phyloP scores from a whole-genome alignment of 2,113 vertebrate genomes.

The Aepyceros melampus region DNA sequence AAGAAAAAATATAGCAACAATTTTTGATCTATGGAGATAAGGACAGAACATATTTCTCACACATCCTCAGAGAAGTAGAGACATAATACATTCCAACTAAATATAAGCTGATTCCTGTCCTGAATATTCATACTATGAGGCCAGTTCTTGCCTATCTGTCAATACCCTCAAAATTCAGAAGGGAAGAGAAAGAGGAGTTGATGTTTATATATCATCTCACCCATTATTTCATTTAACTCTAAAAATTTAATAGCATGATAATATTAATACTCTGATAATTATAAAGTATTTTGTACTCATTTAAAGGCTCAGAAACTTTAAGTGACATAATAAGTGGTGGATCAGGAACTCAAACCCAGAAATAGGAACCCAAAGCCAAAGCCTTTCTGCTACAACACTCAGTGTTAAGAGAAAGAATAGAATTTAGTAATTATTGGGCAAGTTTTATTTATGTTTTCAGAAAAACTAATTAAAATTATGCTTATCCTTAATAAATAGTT shows the following conservation, averaged over 20 bases:
- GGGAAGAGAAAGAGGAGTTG: not conserved
- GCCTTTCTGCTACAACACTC: not conserved
- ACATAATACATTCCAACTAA: not conserved
- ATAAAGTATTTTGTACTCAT: not conserved
- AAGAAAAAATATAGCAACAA: not conserved
- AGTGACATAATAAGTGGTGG: not conserved
- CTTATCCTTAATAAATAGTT: constrained; percentile 25
- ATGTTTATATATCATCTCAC: not conserved
- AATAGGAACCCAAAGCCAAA: not conserved
- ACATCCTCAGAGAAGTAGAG: not conserved
- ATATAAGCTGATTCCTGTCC: not conserved
- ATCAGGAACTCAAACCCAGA: not conserved
- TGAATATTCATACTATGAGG: not conserved
- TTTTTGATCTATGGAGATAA: not conserved
- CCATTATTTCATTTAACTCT: not conserved
- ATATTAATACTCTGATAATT: not conserved
- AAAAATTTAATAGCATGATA: not conserved
- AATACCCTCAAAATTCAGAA: not conserved
- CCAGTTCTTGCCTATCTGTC: not conserved
- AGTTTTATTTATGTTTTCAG: not conserved
- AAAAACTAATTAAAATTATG: constrained; percentile 32
- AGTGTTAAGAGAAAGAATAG: not conserved
- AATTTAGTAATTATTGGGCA: not conserved
- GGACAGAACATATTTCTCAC: not conserved
- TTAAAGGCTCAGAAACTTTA: not conserved